Evolutionary conservation across 2,113 vertebrate species (phyloP), one percentile per base, ranked within the genome.

Genomic region (Nyctibius bracteatus): DNA sequence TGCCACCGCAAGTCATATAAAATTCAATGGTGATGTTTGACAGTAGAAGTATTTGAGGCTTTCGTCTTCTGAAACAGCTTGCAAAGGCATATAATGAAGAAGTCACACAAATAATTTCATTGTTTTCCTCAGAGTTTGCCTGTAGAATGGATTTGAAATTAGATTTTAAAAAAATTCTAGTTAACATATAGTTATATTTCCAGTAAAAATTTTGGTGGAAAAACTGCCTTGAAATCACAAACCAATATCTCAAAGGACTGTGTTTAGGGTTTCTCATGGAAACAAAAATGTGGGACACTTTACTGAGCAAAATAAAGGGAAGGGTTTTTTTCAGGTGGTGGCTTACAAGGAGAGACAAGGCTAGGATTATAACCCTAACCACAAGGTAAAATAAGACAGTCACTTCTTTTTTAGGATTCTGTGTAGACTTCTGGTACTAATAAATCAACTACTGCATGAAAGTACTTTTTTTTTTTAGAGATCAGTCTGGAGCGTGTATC

Each of bases 1-100:
- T 78, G 27, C 37, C 1, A 12, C 41, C 0, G 0, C 15, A 57
- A 54, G 21, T 63, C 28, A 14, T 43, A 15, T 31, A 47, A 80
- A 86, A 75, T 47, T 59, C 33, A 61, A 2, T 77, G 27, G 14
- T 68, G 15, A 6, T 44, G 12, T 59, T 65, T 88, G 49, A 52
- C 20, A 54, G 33, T 35, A 22, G 33, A 86, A 41, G 37, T 65
- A 31, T 43, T 90, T 41, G 41, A 90, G 59, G 14, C 46, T 88
- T 92, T 94, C 35, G 52, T 58, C 57, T 79, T 79, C 66, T 80
- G 57, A 67, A 94, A 46, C 5, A 74, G 18, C 25, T 37, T 71
- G 28, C 27, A 52, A 65, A 84, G 9, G 12, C 7, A 1, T 30
- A 6, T 4, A 12, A 66, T 37, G 8, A 49, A 86, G 59, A 80